phyloP scores from a whole-genome alignment of 1,140 invertebrate genomes.

The Theocolax elegans region DNA sequence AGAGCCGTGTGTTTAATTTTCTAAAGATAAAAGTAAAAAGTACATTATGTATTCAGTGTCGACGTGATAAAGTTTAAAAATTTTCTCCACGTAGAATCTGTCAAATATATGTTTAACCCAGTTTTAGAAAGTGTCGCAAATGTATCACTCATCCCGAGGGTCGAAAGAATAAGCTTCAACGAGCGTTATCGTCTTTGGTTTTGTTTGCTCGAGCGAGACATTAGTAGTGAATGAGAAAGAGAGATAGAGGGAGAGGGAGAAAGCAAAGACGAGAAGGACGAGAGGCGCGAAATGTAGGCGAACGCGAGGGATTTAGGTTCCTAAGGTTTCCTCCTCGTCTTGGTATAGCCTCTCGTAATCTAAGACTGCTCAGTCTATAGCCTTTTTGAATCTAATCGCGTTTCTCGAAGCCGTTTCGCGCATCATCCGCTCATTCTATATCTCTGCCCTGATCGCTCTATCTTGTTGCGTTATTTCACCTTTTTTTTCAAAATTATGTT shows the following conservation, averaged over 20 bases:
- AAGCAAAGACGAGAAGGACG: conserved; percentile 19
- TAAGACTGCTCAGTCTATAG: conserved; percentile 55
- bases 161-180: conserved; percentile 14
- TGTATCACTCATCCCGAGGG: conserved; percentile 12
- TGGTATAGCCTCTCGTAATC: conserved; percentile 51
- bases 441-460: conserved; percentile 4
- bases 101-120: conserved; percentile 33
- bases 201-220: background rate
- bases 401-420: conserved; percentile 48
- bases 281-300: conserved; percentile 50
- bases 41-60: no score
- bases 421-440: conserved; percentile 35
- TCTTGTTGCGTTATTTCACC: background rate
- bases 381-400: conserved; percentile 54
- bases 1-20: no score
- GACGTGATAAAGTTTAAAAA: no score
- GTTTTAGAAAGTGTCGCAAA: conserved; percentile 5
- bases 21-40: no score
- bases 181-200: conserved; percentile 17
- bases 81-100: no score
- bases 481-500: conserved; percentile 10
- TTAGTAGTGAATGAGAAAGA: background rate
- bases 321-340: conserved; percentile 61
- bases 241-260: background rate
- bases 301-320: conserved; percentile 54